phyloP scores from a whole-genome alignment of 2,797 vertebrate species.

The Percopsis omiscomaycus region DNA sequence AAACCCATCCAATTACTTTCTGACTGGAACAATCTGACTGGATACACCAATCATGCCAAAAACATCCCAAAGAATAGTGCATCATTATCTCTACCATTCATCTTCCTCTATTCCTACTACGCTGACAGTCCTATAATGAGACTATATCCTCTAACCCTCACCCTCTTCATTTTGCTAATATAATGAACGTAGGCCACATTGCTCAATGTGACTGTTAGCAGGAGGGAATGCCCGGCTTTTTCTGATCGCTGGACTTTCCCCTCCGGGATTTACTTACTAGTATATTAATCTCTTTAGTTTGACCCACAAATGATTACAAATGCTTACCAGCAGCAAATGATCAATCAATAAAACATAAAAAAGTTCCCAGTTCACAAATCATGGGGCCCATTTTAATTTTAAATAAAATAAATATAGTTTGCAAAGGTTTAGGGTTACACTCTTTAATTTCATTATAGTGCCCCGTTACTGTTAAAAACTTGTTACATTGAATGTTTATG shows the following conservation, averaged over 20 bases:
- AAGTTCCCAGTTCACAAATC: too few species aligned
- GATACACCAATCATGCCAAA: too few species aligned
- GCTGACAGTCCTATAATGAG: slow-evolving; percentile 3
- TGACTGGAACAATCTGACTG: neutral
- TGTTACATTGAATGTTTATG: too few species aligned
- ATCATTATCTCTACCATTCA: neutral
- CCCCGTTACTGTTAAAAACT: too few species aligned
- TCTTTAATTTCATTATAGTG: too few species aligned
- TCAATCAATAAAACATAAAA: too few species aligned
- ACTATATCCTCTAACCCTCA: neutral
- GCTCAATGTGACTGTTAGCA: neutral
- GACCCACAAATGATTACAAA: too few species aligned
- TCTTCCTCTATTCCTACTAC: neutral
- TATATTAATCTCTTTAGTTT: neutral
- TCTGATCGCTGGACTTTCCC: slow-evolving; percentile 9
- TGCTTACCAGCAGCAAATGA: too few species aligned
- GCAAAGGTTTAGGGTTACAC: too few species aligned
- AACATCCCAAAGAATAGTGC: too few species aligned
- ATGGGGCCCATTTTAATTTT: too few species aligned
- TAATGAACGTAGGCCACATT: slow-evolving; percentile 7
- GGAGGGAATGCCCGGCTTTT: neutral
- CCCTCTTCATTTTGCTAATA: slow-evolving; percentile 1
- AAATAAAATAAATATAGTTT: too few species aligned
- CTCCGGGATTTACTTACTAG: slow-evolving; percentile 4
- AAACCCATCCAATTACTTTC: neutral